A percentile compares a stretch with the other conserved stretches of the same genome.
Evolutionary conservation across 2,797 vertebrate species (phyloP).

Genomic region (Hydrolagus colliei): DNA sequence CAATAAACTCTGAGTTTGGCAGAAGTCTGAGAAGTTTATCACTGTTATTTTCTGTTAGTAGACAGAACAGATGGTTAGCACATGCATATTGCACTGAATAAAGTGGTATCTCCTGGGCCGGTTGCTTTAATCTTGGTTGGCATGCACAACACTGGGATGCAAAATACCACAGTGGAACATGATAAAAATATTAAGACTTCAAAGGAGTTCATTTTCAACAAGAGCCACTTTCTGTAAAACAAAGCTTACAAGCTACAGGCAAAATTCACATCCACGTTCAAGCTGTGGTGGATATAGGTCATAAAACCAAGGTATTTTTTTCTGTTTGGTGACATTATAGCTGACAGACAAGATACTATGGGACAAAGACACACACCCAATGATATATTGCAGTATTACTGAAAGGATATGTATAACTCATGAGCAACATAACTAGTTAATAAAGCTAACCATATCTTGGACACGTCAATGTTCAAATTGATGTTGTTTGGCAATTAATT

Average conservation of each 20-base stretch:
- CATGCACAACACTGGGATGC: constrained; percentile 63
- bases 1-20: constrained; percentile 62
- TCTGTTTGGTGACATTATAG: constrained; percentile 46
- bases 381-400: constrained; percentile 18
- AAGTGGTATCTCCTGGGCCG: constrained; percentile 58
- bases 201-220: constrained; percentile 51
- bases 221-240: constrained; percentile 46
- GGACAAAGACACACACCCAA: constrained; percentile 24
- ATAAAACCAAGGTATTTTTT: constrained; percentile 50
- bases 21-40: constrained; percentile 64
- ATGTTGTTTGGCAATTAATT: not conserved
- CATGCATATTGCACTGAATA: constrained; percentile 64
- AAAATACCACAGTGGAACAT: constrained; percentile 69
- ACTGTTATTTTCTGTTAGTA: constrained; percentile 69
- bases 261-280: constrained; percentile 48
- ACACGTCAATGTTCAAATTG: not conserved
- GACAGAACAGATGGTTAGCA: constrained; percentile 80
- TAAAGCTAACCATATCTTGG: not conserved
- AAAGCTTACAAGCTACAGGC: constrained; percentile 50
- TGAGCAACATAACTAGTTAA: not conserved
- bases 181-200: constrained; percentile 63
- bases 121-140: constrained; percentile 72
- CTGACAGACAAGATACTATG: constrained; percentile 36
- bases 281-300: constrained; percentile 44
- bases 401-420: constrained; percentile 6